Evolutionary conservation across 2,113 vertebrate species (phyloP), one percentile per base, ranked within the genome.

Genomic region (Epinephelus fuscoguttatus): DNA sequence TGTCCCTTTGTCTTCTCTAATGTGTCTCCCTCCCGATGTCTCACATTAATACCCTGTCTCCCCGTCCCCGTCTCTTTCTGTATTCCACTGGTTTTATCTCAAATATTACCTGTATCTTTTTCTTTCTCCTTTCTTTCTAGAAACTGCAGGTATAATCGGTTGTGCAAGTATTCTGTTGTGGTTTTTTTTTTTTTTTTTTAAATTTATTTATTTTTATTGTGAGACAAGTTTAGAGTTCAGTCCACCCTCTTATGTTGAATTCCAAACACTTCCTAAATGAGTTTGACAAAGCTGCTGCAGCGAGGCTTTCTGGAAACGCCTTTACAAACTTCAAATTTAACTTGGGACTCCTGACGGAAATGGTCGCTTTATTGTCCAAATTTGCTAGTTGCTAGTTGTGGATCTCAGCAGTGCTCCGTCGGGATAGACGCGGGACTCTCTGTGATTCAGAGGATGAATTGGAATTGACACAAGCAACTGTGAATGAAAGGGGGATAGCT

Each of bases 61-160:
- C 80, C 63, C 92, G 79, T 93, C 90, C 80, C 63, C 92, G 79
- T 93, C 90, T 93, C 70, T 91, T 78, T 93, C 92, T 95, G 91
- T 87, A 92, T 85, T 94, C 78, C 94, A 81, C 93, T 91, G 84
- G 66, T 88, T 91, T 91, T 86, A 85, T 94, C 91, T 95, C 86
- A 92, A 93, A 93, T 93, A 85, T 93, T 89, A 85, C 93, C 82
- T 94, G 71, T 94, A 81, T 95, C 81, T 92, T 93, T 89, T 95
- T 94, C 91, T 93, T 93, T 93, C 92, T 96, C 91, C 74, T 93
- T 88, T 95, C 91, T 95, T 86, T 92, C 92, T 96, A 94, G 93
- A 96, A 96, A 94, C 94, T 82, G 91, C 95, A 95, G 94, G 93
- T 95, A 95, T 94, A 95, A 91, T 96, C 6, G 15, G 84, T 93